phyloP scores from a whole-genome alignment of 2,797 vertebrate species.

The Sebastes steindachneri region DNA sequence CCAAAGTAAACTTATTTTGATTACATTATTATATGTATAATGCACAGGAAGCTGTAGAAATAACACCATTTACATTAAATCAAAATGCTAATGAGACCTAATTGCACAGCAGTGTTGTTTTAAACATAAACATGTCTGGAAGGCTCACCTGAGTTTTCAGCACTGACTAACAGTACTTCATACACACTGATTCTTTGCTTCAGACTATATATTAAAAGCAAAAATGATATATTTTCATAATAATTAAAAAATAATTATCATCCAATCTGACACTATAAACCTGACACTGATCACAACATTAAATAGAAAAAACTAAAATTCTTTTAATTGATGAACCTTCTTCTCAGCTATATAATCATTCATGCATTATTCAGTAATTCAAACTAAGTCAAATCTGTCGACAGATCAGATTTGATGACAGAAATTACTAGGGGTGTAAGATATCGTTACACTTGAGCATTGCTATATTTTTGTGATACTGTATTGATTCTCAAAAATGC shows the following conservation, averaged over 20 bases:
- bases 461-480: no score
- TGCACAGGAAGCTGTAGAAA: slow-evolving; percentile 56
- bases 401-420: not conserved
- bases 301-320: not conserved
- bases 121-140: slow-evolving; percentile 28
- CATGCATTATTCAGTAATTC: not conserved
- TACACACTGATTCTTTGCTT: not conserved
- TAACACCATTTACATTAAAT: slow-evolving; percentile 70
- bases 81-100: slow-evolving; percentile 74
- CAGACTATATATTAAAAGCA: not conserved
- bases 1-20: slow-evolving; percentile 29
- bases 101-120: slow-evolving; percentile 62
- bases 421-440: not conserved
- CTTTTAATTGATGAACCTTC: not conserved
- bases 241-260: not conserved
- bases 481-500: no score
- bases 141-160: not conserved
- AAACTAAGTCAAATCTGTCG: not conserved
- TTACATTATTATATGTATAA: slow-evolving; percentile 60
- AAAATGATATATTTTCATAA: not conserved
- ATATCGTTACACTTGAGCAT: no score
- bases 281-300: not conserved
- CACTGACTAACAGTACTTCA: not conserved
- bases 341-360: not conserved
- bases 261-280: not conserved